A percentile compares a stretch with the other conserved stretches of the same genome.
Conservation (phyloP, 2,113 vertebrate species). For the Arvicanthis niloticus region DNA sequence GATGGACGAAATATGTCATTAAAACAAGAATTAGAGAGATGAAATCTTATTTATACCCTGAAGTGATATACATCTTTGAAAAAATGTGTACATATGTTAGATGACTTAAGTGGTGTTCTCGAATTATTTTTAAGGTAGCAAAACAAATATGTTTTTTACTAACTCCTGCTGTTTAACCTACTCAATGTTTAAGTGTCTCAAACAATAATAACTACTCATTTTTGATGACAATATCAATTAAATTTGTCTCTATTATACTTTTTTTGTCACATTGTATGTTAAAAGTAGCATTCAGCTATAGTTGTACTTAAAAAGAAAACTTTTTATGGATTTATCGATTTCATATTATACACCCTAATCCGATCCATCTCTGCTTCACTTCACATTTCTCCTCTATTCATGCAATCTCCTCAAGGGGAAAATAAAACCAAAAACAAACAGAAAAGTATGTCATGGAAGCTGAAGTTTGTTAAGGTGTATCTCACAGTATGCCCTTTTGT, state of each 20-base stretch:
- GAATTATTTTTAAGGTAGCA: neutral
- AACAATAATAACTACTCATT: neutral
- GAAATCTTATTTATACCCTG: neutral
- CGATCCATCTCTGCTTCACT: fast-evolving
- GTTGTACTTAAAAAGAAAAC: neutral
- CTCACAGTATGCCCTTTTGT: neutral
- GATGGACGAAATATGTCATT: neutral
- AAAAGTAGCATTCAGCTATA: neutral
- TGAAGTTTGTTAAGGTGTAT: neutral
- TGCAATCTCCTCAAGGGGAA: neutral
- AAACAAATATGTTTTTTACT: neutral
- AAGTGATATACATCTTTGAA: neutral
- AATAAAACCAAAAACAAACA: neutral
- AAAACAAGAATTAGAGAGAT: neutral
- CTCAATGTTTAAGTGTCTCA: neutral
- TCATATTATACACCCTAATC: neutral
- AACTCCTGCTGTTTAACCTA: neutral
- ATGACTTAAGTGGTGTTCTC: neutral
- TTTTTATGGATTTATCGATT: neutral
- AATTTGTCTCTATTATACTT: neutral
- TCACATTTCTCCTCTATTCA: neutral
- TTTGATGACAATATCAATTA: neutral
- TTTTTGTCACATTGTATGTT: neutral
- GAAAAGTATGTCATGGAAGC: neutral
- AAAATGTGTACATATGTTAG: neutral